A percentile compares a stretch with the other conserved stretches of the same genome.
Evolutionary conservation across 2,888 invertebrate species (phyloP).

Genomic region (Bombylius major): DNA sequence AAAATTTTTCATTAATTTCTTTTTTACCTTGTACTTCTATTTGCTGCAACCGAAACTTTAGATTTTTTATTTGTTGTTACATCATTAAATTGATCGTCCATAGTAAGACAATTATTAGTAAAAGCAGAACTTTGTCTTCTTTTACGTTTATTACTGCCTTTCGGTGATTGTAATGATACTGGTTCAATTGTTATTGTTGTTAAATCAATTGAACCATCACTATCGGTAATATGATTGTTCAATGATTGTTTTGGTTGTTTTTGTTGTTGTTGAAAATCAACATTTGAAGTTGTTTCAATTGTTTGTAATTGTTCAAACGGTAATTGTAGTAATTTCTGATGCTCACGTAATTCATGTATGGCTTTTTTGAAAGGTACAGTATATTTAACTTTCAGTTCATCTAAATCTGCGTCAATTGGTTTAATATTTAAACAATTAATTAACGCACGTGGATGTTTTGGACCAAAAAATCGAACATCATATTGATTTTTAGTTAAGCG

Average conservation of each 20-base stretch:
- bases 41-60: no score
- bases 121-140: not conserved
- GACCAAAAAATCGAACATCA: constrained; percentile 72
- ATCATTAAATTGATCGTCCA: no score
- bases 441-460: constrained; percentile 56
- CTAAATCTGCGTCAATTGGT: constrained; percentile 49
- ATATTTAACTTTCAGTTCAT: constrained; percentile 38
- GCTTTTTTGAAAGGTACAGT: constrained; percentile 48
- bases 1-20: no score
- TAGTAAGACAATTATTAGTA: no score
- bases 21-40: no score
- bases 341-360: constrained; percentile 52
- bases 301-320: constrained; percentile 28
- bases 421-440: constrained; percentile 52
- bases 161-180: not conserved
- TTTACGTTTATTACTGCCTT: not conserved
- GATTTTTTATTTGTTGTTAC: no score
- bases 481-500: constrained; percentile 43
- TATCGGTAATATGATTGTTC: no score
- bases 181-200: not conserved
- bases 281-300: not conserved
- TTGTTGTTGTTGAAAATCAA: not conserved
- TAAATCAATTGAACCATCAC: no score
- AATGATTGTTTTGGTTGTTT: not conserved
- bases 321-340: constrained; percentile 45